Evolutionary conservation across 1,140 invertebrate species (phyloP).

Genomic region (Sesamia nonagrioides): DNA sequence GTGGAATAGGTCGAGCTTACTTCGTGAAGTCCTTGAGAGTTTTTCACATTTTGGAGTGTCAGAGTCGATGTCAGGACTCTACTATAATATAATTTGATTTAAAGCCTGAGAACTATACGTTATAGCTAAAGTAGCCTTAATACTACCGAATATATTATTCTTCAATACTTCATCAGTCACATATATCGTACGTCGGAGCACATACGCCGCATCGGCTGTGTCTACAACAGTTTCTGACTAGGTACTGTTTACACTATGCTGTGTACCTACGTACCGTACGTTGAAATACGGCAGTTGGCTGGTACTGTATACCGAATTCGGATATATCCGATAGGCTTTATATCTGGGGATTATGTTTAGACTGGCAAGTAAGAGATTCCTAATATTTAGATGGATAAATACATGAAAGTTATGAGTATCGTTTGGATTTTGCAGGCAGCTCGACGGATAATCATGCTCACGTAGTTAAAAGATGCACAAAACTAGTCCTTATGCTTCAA

Average conservation of each 20-base stretch:
- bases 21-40: too few relatives aligned
- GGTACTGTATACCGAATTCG: constrained; percentile 1
- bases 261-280: background rate
- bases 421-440: too few relatives aligned
- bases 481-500: too few relatives aligned
- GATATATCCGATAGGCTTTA: constrained; percentile 22
- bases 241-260: constrained; percentile 8
- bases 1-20: too few relatives aligned
- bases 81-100: too few relatives aligned
- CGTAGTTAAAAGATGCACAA: too few relatives aligned
- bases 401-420: background rate
- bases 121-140: background rate
- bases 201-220: background rate
- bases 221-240: constrained; percentile 6
- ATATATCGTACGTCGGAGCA: background rate
- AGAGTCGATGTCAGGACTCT: too few relatives aligned
- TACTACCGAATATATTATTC: background rate
- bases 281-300: constrained; percentile 21
- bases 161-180: constrained; percentile 5
- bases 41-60: too few relatives aligned
- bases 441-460: too few relatives aligned
- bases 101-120: background rate
- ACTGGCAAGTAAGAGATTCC: background rate
- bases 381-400: background rate
- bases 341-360: constrained; percentile 11